Evolutionary conservation across 2,113 vertebrate species (phyloP).

Genomic region (Nothobranchius furzeri): DNA sequence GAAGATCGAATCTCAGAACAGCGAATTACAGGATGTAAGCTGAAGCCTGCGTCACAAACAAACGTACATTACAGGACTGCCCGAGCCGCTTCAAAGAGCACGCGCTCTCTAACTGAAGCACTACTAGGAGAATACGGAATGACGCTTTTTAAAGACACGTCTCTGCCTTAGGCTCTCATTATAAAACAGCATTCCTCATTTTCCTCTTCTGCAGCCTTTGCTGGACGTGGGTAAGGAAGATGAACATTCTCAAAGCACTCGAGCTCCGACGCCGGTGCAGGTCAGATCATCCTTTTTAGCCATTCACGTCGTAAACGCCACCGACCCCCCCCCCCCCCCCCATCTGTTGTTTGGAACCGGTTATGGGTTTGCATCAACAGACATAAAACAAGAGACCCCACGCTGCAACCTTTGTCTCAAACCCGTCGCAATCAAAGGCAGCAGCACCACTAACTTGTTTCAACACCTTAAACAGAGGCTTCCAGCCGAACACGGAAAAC

Average conservation of each 20-base stretch:
- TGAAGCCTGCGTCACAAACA: conserved; percentile 44
- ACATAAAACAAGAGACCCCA: too few relatives aligned
- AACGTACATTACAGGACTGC: conserved; percentile 42
- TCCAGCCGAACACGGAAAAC: too few relatives aligned
- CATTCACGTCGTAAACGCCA: conserved; percentile 17
- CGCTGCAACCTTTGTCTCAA: too few relatives aligned
- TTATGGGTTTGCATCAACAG: too few relatives aligned
- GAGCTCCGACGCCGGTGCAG: conserved; percentile 36
- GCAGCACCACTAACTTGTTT: too few relatives aligned
- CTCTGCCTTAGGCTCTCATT: conserved; percentile 73
- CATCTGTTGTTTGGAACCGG: too few relatives aligned
- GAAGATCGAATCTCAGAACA: conserved; percentile 25
- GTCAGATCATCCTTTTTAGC: conserved; percentile 28
- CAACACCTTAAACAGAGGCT: too few relatives aligned
- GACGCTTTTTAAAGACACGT: conserved; percentile 73
- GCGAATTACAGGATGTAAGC: conserved; percentile 21
- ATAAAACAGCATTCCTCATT: conserved; percentile 74
- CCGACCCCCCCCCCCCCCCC: not conserved
- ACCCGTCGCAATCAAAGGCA: too few relatives aligned
- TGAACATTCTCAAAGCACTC: conserved; percentile 60
- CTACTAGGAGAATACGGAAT: conserved; percentile 76
- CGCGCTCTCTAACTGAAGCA: conserved; percentile 55
- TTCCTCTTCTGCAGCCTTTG: conserved; percentile 65
- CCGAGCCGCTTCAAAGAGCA: conserved; percentile 53
- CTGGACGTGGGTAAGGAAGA: conserved; percentile 61